Evolutionary conservation across 2,797 vertebrate genomes (phyloP).

Genomic region (Columba guinea): DNA sequence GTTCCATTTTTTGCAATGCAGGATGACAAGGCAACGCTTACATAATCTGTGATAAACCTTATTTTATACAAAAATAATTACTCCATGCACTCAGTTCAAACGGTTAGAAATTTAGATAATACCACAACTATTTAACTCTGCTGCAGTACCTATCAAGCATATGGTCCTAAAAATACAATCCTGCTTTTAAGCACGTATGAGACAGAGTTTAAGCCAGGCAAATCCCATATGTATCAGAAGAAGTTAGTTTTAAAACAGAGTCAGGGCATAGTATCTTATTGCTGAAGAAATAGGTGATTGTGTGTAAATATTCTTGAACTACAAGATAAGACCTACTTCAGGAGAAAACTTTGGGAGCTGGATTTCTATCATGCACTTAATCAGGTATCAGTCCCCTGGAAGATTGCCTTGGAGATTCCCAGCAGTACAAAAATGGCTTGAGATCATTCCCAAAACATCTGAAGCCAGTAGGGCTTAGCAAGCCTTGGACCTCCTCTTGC

Average conservation of each 20-base stretch:
- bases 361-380: neutral
- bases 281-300: neutral
- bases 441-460: neutral
- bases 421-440: neutral
- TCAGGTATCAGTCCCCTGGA: neutral
- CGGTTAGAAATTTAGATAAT: neutral
- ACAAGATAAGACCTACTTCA: neutral
- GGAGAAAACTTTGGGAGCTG: neutral
- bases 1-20: constrained; percentile 48
- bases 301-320: neutral
- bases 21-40: constrained; percentile 54
- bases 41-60: neutral
- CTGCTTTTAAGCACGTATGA: neutral
- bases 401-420: neutral
- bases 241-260: neutral
- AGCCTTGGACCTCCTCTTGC: neutral
- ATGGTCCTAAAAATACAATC: neutral
- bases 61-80: neutral
- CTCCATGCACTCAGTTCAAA: neutral
- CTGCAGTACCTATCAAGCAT: neutral
- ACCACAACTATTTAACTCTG: neutral
- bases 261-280: neutral
- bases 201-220: neutral
- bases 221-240: neutral
- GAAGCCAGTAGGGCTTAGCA: neutral